phyloP scores from a whole-genome alignment of 2,113 vertebrate species.

The Esox niger region DNA sequence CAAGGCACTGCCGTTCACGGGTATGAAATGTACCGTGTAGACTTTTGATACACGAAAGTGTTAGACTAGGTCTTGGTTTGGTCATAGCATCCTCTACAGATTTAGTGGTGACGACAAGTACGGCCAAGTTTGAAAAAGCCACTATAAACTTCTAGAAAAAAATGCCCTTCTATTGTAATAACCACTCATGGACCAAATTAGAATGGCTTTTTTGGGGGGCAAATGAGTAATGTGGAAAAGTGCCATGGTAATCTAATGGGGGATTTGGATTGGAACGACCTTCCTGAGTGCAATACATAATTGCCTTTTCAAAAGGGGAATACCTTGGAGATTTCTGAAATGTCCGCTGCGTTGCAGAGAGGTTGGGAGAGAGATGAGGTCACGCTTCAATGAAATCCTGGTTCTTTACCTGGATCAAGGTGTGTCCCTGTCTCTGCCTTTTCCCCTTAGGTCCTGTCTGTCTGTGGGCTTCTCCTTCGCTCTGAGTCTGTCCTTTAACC shows the following conservation, averaged over 20 bases:
- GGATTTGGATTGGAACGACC: conserved; percentile 65
- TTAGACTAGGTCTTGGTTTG: background rate
- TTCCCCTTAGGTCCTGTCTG: no score
- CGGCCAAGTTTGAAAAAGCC: conserved; percentile 32
- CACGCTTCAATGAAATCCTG: no score
- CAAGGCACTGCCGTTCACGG: conserved; percentile 18
- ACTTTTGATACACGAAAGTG: background rate
- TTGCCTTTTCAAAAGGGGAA: conserved; percentile 64
- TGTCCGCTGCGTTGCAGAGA: conserved; percentile 45
- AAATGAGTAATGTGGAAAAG: conserved; percentile 56
- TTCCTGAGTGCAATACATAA: conserved; percentile 53
- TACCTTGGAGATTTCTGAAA: conserved; percentile 62
- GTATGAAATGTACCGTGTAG: background rate
- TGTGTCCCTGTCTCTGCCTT: no score
- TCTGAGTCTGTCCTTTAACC: background rate
- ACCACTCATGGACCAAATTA: conserved; percentile 31
- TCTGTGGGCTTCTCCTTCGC: background rate
- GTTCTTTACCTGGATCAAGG: no score
- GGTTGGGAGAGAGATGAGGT: background rate
- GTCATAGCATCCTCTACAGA: background rate
- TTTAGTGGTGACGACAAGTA: background rate
- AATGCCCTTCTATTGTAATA: background rate
- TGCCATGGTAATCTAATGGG: conserved; percentile 55
- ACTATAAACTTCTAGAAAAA: conserved; percentile 35
- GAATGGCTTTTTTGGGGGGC: conserved; percentile 39